Conservation (phyloP, 2,888 invertebrate genomes). For the Ypsolopha scabrella region DNA sequence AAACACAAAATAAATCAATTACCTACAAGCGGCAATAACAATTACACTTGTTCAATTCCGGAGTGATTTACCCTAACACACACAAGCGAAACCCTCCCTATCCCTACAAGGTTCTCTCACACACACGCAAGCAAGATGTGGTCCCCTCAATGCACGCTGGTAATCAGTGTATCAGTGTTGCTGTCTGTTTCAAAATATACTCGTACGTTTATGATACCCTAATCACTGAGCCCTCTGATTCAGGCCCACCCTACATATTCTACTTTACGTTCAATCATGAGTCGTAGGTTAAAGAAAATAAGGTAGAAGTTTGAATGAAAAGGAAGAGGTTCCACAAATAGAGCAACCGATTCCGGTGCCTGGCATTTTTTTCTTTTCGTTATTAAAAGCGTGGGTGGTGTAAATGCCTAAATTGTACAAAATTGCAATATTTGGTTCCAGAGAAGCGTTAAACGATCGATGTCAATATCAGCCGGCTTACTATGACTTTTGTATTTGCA, state of each 20-base stretch:
- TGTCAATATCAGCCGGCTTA: too few relatives aligned
- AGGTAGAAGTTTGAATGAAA: not conserved
- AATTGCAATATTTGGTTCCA: conserved; percentile 14
- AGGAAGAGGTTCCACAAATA: conserved; percentile 25
- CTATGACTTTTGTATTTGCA: too few relatives aligned
- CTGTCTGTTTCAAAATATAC: conserved; percentile 41
- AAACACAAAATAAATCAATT: conserved; percentile 47
- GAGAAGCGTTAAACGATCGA: too few relatives aligned
- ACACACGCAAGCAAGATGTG: conserved; percentile 16
- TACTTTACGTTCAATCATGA: not conserved
- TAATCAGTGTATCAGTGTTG: conserved; percentile 47
- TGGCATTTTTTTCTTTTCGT: conserved; percentile 32
- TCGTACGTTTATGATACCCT: conserved; percentile 51
- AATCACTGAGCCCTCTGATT: conserved; percentile 51
- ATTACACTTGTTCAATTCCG: conserved; percentile 53
- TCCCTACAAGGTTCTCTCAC: conserved; percentile 12
- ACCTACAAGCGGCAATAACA: conserved; percentile 46
- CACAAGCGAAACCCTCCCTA: conserved; percentile 8
- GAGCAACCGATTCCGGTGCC: conserved; percentile 23
- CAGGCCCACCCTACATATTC: conserved; percentile 10
- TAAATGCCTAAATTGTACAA: conserved; percentile 34
- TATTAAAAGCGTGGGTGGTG: conserved; percentile 33
- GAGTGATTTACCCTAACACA: conserved; percentile 34
- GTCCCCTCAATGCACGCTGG: conserved; percentile 31
- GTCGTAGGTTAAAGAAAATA: not conserved